Percentiles rank a stretch among this genome's conserved stretches.
phyloP scores from a whole-genome alignment of 1,140 invertebrate genomes.

The Carposina sasakii region DNA sequence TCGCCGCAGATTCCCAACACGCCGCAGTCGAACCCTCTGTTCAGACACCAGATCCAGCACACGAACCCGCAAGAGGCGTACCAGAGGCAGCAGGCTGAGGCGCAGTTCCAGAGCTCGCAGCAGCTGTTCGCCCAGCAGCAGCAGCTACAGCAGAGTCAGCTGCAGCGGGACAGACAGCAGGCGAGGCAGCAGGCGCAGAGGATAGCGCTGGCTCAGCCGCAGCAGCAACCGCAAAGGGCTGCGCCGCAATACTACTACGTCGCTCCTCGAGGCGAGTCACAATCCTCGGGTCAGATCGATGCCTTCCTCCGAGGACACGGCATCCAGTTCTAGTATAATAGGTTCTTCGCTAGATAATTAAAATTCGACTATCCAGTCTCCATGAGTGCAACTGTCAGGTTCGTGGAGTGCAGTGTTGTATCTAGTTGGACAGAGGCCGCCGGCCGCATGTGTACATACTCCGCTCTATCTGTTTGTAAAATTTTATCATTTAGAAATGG shows the following conservation, averaged over 20 bases:
- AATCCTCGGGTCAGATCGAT: constrained; percentile 83
- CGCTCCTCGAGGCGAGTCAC: constrained; percentile 68
- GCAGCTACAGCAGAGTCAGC: constrained; percentile 74
- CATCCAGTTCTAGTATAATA: constrained; percentile 73
- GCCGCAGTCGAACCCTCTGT: constrained; percentile 57
- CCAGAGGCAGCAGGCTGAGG: constrained; percentile 80
- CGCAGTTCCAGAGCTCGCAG: constrained; percentile 80
- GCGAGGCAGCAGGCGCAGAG: constrained; percentile 66
- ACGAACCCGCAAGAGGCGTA: constrained; percentile 78
- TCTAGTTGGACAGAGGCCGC: constrained; percentile 35
- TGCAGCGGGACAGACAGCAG: constrained; percentile 65
- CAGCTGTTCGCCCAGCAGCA: constrained; percentile 83
- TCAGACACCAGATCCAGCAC: constrained; percentile 58
- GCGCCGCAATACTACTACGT: constrained; percentile 78
- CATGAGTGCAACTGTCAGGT: constrained; percentile 22
- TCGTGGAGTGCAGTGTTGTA: constrained; percentile 30
- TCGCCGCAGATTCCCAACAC: constrained; percentile 57
- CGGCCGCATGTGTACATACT: constrained; percentile 45
- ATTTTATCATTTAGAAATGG: no score
- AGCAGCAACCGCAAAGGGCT: constrained; percentile 59
- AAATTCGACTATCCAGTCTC: constrained; percentile 23
- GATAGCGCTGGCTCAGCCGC: constrained; percentile 44
- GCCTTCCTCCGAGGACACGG: constrained; percentile 84
- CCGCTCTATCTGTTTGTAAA: constrained; percentile 55
- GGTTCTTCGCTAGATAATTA: constrained; percentile 39